phyloP scores from a whole-genome alignment of 1,140 invertebrate genomes.

The Drosophila nasuta region DNA sequence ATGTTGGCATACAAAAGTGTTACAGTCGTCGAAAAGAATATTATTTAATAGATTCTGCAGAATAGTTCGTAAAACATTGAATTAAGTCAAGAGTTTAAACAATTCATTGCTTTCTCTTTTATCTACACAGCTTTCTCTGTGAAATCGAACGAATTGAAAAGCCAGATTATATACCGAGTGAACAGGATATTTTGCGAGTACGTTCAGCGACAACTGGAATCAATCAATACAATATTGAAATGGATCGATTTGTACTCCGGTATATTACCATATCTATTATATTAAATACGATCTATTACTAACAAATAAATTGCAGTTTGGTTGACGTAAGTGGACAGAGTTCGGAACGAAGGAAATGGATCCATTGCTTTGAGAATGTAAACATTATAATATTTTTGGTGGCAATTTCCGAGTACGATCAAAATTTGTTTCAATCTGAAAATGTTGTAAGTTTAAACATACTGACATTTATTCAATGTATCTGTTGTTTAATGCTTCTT shows the following conservation, averaged over 20 bases:
- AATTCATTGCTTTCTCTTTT: not conserved
- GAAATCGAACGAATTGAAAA: conserved; percentile 93
- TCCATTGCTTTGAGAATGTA: conserved; percentile 99
- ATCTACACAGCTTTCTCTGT: conserved; percentile 86
- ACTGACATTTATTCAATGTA: not conserved
- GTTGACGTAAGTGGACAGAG: conserved; percentile 98
- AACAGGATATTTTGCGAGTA: no score
- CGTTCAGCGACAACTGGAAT: no score
- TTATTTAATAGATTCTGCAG: conserved; percentile 99
- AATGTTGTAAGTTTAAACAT: conserved; percentile 89
- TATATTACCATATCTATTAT: conserved; percentile 85
- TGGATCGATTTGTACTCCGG: conserved; percentile 98
- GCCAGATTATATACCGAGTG: conserved; percentile 95
- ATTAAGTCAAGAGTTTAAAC: not conserved
- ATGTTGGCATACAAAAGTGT: conserved; percentile 99
- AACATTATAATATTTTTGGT: conserved; percentile 98
- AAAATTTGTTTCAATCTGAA: conserved; percentile 97
- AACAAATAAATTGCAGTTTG: conserved; percentile 88
- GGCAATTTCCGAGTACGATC: conserved; percentile 98
- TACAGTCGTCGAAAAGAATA: conserved; percentile 99
- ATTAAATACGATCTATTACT: conserved; percentile 77
- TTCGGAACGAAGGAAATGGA: conserved; percentile 99
- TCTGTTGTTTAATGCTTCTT: not conserved
- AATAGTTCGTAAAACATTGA: conserved; percentile 92
- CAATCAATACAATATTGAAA: no score